Evolutionary conservation across 2,888 invertebrate species (phyloP).

Genomic region (Chrysomela aeneicollis): DNA sequence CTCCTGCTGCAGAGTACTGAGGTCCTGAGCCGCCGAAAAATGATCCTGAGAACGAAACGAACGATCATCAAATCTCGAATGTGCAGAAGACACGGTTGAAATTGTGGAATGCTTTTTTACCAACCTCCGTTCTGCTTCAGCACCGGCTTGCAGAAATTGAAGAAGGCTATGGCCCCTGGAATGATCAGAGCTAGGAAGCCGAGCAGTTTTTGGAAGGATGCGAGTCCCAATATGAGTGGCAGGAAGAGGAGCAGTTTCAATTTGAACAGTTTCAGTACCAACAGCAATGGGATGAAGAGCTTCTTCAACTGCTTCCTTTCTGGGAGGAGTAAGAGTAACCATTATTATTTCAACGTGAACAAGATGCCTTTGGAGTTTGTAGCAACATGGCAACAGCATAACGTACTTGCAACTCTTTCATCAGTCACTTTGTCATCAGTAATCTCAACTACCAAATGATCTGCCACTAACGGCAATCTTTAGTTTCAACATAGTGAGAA

Average conservation of each 20-base stretch:
- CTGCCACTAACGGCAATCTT: too few relatives aligned
- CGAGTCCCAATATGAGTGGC: slow-evolving; percentile 83
- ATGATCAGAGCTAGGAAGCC: slow-evolving; percentile 81
- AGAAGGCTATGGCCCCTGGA: slow-evolving; percentile 84
- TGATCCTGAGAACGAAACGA: slow-evolving; percentile 28
- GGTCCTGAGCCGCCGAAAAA: slow-evolving; percentile 61
- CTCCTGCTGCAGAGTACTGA: slow-evolving; percentile 78
- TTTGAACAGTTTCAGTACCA: slow-evolving; percentile 85
- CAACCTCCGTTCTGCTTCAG: slow-evolving; percentile 50
- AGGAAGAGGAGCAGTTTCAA: slow-evolving; percentile 81
- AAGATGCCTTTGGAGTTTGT: too few relatives aligned
- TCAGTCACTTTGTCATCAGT: too few relatives aligned
- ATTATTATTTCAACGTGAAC: too few relatives aligned
- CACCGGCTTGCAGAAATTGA: slow-evolving; percentile 82
- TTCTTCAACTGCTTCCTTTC: slow-evolving; percentile 84
- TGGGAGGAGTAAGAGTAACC: slow-evolving; percentile 63
- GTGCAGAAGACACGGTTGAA: not conserved
- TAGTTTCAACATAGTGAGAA: too few relatives aligned
- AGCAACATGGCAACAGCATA: too few relatives aligned
- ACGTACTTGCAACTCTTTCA: too few relatives aligned
- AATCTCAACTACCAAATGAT: too few relatives aligned
- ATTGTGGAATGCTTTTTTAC: not conserved
- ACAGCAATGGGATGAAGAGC: slow-evolving; percentile 80
- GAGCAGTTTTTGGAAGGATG: slow-evolving; percentile 84
- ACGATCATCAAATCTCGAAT: not conserved